phyloP scores from a whole-genome alignment of 2,797 vertebrate genomes.

The Megaceryle alcyon region DNA sequence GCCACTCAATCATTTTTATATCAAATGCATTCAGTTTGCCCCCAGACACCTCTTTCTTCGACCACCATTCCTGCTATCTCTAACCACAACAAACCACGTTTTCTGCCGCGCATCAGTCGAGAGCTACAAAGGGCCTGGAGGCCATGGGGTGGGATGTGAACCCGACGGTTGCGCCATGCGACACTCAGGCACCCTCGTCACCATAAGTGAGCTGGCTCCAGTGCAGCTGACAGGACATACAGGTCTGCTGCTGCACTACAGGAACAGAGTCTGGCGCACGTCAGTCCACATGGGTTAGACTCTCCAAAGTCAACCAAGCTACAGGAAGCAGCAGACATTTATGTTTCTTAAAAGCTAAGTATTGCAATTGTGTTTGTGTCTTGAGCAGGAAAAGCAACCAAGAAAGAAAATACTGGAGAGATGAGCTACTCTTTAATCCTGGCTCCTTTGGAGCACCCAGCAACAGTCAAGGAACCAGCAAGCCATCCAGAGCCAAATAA shows the following conservation, averaged over 20 bases:
- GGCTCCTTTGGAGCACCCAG: not conserved
- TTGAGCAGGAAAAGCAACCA: not conserved
- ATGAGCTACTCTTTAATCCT: not conserved
- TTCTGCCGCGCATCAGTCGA: not conserved
- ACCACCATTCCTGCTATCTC: not conserved
- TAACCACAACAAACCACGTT: not conserved
- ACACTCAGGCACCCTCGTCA: not conserved
- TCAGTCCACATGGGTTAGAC: not conserved
- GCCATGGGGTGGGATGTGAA: not conserved
- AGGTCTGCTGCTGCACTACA: not conserved
- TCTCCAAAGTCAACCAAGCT: not conserved
- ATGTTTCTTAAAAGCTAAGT: not conserved
- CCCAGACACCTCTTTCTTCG: slow-evolving; percentile 1
- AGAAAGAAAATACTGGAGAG: not conserved
- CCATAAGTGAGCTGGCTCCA: not conserved
- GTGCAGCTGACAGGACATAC: not conserved
- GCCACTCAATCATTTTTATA: slow-evolving; percentile 40
- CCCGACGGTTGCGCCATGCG: not conserved
- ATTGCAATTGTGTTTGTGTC: not conserved
- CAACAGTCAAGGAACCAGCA: not conserved
- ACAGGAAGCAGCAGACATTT: not conserved
- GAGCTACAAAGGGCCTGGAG: not conserved
- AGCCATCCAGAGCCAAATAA: not conserved
- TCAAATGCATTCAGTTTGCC: not conserved
- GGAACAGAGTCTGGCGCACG: rapidly evolving